Conservation (phyloP, 2,888 invertebrate genomes). For the Cantharis rufa region DNA sequence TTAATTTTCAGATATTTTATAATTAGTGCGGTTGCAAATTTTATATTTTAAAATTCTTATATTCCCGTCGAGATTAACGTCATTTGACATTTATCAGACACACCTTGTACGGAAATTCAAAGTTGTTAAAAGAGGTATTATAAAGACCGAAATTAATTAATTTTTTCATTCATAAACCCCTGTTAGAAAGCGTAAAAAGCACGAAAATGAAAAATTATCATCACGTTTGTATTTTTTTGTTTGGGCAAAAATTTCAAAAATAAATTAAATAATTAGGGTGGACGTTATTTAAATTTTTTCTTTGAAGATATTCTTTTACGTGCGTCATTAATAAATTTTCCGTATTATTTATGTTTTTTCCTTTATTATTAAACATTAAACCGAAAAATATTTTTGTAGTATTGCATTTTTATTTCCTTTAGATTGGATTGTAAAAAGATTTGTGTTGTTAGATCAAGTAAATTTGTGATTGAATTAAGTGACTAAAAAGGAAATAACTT, state of each 20-base stretch:
- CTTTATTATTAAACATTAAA: background rate
- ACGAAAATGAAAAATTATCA: background rate
- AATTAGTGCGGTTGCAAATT: background rate
- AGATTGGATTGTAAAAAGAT: background rate
- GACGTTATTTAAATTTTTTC: background rate
- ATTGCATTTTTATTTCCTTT: background rate
- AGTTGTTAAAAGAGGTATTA: background rate
- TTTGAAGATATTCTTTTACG: background rate
- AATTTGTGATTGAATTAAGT: constrained; percentile 17
- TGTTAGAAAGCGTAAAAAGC: background rate
- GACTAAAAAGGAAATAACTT: constrained; percentile 11
- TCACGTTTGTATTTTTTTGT: background rate
- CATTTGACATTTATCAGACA: background rate
- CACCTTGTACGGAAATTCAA: background rate
- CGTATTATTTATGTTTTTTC: background rate
- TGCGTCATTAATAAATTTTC: background rate
- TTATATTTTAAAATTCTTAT: background rate
- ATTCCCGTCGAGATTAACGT: background rate
- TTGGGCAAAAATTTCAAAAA: background rate
- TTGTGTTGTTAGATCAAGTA: constrained; percentile 9
- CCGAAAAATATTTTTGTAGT: background rate
- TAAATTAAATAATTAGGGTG: background rate
- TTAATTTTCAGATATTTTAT: background rate
- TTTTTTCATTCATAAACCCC: background rate
- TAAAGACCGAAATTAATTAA: background rate